A percentile compares a stretch with the other conserved stretches of the same genome.
These are phyloP conservation scores for Margarornis squamiger DNA, from an alignment of 2,797 vertebrate species.

Conservation along the genomic window DNA sequence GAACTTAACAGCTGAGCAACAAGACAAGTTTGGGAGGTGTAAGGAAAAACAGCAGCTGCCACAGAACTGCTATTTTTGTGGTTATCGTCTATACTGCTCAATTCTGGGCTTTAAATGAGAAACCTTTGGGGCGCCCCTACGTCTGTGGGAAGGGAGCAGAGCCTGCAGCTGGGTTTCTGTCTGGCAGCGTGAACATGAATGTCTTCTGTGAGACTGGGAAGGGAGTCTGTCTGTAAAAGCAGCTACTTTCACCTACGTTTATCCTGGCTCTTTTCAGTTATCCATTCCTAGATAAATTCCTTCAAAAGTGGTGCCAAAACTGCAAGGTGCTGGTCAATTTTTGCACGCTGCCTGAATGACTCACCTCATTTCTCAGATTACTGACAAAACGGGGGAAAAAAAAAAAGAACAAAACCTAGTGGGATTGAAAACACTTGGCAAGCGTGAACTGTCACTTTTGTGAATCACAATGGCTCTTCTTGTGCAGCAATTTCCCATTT, in stretches of 20 bases:
- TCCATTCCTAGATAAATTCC: slow-evolving; percentile 17
- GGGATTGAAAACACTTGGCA: neutral
- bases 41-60: slow-evolving; percentile 23
- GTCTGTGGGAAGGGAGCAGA: neutral
- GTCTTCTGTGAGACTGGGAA: neutral
- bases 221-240: neutral
- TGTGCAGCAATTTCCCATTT: neutral
- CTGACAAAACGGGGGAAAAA: neutral
- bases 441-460: neutral
- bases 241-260: neutral
- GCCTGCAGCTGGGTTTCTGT: neutral
- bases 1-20: neutral
- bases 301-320: neutral
- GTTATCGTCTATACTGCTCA: neutral
- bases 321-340: slow-evolving; percentile 25
- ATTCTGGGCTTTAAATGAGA: neutral
- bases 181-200: fast-evolving
- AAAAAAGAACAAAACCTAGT: neutral
- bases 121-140: neutral
- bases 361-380: slow-evolving; percentile 8
- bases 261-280: neutral
- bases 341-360: neutral
- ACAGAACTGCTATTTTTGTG: neutral
- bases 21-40: neutral
- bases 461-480: neutral